Percentiles rank a stretch among this genome's conserved stretches.
Conservation (phyloP, 2,113 vertebrate species). For the Amphiprion ocellaris region DNA sequence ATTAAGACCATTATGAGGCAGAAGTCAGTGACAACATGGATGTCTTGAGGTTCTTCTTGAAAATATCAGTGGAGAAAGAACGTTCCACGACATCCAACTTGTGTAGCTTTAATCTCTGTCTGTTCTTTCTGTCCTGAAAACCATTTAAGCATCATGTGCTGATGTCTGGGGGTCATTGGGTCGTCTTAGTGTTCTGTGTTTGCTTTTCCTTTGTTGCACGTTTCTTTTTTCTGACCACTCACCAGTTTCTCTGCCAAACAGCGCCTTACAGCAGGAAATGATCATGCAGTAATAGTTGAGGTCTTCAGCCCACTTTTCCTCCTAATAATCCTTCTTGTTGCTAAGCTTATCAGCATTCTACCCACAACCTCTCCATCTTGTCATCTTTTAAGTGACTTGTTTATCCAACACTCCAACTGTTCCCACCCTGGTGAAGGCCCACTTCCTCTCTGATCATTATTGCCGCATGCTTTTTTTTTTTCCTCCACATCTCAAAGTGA, state of each 20-base stretch:
- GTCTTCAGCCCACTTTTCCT: slow-evolving; percentile 10
- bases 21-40: no score
- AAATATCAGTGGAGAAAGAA: no score
- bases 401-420: slow-evolving; percentile 45
- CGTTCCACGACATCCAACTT: no score
- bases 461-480: slow-evolving; percentile 13
- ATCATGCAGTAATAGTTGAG: slow-evolving; percentile 24
- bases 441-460: slow-evolving; percentile 32
- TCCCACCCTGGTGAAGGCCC: slow-evolving; percentile 21
- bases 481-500: slow-evolving; percentile 43
- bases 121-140: not conserved
- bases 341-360: slow-evolving; percentile 26
- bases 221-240: slow-evolving; percentile 15
- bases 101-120: slow-evolving; percentile 1
- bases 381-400: slow-evolving; percentile 52
- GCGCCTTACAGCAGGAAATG: slow-evolving; percentile 25
- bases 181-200: slow-evolving; percentile 7
- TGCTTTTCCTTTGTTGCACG: slow-evolving; percentile 2
- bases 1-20: no score
- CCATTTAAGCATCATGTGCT: not conserved
- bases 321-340: slow-evolving; percentile 7
- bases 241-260: slow-evolving; percentile 23
- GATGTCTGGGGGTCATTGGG: not conserved
- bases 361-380: slow-evolving; percentile 25
- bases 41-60: no score